Evolutionary conservation across 2,113 vertebrate species (phyloP), one percentile per base, ranked within the genome.

Genomic region (Leuciscus idus): DNA sequence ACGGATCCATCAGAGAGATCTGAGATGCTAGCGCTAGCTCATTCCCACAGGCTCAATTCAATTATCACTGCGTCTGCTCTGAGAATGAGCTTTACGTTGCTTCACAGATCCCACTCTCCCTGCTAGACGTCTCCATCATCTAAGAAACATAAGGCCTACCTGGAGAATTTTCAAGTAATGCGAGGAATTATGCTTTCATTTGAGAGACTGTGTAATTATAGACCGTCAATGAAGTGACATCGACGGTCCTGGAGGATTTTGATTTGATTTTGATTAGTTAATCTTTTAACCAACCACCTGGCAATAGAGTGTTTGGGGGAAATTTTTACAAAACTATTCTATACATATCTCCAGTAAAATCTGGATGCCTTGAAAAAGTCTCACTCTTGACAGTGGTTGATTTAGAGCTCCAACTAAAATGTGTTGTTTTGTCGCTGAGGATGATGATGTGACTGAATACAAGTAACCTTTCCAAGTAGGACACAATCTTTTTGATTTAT

Each of bases 21-120:
- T 85, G 85, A 88, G 85, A 57, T 66, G n/a, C 75, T 66, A 76
- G 64, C 68, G 57, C 72, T 64, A 73, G 79, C 83, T 57, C 87
- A 81, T 84, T 87, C 85, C 66, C 84, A 66, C 87, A 57, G 77
- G 84, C 89, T 90, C 89, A 87, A 88, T 90, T 90, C 89, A 90
- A 90, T 90, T 90, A 90, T 84, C 59, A 52, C 75, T 70, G 55
- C 57, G 85, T 36, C 85, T 87, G 77, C 86, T 79, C 83, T 68
- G 50, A 84, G 79, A 87, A 84, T 83, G 83, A 90, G 85, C 85
- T 73, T 90, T 88, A 87, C 66, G 64, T 57, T 21, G 73, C 72
- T 55, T 50, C 79, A 68, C 52, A 85, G 84, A 87, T n/a, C 86
- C 57, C 70, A 64, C 70, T 83, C 74, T 85, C 48, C 72, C 88